Conservation (phyloP, 2,113 vertebrate species). For the Urocolius indicus region DNA sequence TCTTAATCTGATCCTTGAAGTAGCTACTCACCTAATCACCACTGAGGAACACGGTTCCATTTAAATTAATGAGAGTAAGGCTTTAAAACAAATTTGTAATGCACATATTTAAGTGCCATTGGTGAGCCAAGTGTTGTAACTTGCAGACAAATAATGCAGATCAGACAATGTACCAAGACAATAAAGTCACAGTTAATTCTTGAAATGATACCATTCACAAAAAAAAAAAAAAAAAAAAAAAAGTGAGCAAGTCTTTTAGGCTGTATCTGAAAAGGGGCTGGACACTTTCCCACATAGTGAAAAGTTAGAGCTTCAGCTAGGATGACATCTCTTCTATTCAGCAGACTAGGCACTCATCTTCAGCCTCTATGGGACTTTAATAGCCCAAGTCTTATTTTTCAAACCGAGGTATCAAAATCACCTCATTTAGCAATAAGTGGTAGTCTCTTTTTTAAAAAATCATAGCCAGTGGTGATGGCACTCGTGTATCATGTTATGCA, state of each 20-base stretch:
- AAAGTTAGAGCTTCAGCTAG: background rate
- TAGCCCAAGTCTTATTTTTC: background rate
- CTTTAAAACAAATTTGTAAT: background rate
- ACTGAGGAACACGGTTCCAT: background rate
- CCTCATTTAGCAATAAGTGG: background rate
- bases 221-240: slow-evolving; percentile 5
- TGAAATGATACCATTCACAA: background rate
- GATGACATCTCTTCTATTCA: background rate
- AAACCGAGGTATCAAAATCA: background rate
- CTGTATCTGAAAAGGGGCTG: background rate
- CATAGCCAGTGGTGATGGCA: background rate
- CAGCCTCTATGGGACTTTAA: background rate
- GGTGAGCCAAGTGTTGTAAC: background rate
- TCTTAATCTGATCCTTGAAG: background rate
- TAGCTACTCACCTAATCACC: background rate
- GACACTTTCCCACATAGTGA: background rate
- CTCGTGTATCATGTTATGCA: background rate
- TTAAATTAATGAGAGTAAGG: background rate
- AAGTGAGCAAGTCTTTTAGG: background rate
- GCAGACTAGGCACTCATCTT: background rate
- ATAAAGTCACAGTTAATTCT: background rate
- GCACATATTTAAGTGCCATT: background rate
- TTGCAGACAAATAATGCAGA: background rate
- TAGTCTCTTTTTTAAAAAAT: slow-evolving; percentile 23
- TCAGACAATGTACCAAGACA: rapidly evolving